Evolutionary conservation across 2,888 invertebrate species (phyloP), one percentile per base, ranked within the genome.

Genomic region (Stenodema calcarata): DNA sequence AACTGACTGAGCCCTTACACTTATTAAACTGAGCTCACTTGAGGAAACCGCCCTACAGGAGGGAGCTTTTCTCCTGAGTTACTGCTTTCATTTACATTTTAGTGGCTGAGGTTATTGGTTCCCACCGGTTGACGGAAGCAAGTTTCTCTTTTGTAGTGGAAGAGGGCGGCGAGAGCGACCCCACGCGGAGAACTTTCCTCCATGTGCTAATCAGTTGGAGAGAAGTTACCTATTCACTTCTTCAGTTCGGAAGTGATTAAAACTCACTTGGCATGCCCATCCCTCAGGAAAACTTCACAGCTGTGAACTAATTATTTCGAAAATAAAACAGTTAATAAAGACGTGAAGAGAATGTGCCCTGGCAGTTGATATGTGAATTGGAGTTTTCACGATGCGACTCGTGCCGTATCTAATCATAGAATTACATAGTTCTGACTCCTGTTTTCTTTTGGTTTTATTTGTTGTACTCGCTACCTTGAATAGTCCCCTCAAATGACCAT

Each of bases 81-180:
- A 84, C 84, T 84, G 84, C 84, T 84, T 84, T 84, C 84, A 84
- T 84, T 84, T 84, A 84, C 84, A 84, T 84, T 84, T 84, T 84
- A 84, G 84, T 73, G 84, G 84, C 84, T 41, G 73, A 73, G 84
- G 84, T 84, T 84, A 84, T 84, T 84, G 84, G 84, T 84, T 84
- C 73, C 73, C 47, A 84, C 73, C 84, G 84, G 84, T 84, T 84
- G 84, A 84, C 84, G 41, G 84, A 75, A 73, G 84, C 73, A 75
- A 84, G 84, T 84, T 84, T 84, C 84, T 73, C 84, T 84, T 84
- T 82, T 82, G 69, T 42, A 41, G 69, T 41, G 35, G 30, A 41
- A 42, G 44, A 73, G 70, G 12, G 75, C 23, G 44, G 18, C 23
- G 30, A 23, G 35, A 35, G 62, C 42, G 75, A 11, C 30, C 62